These are phyloP conservation scores for Streblospio benedicti DNA, from an alignment of 1,140 invertebrate genomes.

Conservation along the genomic window DNA sequence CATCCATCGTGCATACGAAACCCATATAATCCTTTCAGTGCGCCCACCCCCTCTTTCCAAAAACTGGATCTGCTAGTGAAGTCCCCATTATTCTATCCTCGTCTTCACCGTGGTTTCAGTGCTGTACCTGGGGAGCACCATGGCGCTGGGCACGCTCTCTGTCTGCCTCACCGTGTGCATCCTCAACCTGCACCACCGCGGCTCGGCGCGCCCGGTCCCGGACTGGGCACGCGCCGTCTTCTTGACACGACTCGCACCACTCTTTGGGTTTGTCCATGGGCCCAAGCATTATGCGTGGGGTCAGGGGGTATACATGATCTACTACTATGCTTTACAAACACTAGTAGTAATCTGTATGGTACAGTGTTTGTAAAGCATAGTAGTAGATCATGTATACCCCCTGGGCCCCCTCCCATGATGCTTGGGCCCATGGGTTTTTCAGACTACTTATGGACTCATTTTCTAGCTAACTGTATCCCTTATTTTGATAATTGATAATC, in stretches of 20 bases:
- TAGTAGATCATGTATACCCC: too few species aligned
- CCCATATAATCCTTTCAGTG: not conserved
- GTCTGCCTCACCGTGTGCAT: slow-evolving; percentile 98
- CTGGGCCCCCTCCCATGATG: too few species aligned
- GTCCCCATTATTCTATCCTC: not conserved
- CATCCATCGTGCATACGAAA: not conserved
- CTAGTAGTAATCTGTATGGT: too few species aligned
- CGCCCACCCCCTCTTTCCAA: too few species aligned
- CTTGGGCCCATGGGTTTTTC: too few species aligned
- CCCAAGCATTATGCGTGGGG: not conserved
- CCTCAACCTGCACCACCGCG: slow-evolving; percentile 95
- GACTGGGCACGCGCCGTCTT: slow-evolving; percentile 4
- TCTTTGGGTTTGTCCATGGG: not conserved
- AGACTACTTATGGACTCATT: too few species aligned
- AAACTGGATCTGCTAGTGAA: not conserved
- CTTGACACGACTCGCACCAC: slow-evolving; percentile 1
- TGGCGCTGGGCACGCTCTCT: slow-evolving; percentile 99
- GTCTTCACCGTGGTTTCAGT: slow-evolving; percentile 58
- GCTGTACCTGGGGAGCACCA: slow-evolving; percentile 99
- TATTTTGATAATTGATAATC: too few species aligned
- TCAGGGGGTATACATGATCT: not conserved
- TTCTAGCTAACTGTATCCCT: too few species aligned
- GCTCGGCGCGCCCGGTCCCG: not conserved
- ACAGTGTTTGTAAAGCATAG: too few species aligned
- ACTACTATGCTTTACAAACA: too few species aligned